phyloP scores from a whole-genome alignment of 2,888 invertebrate species.

The Nemurella pictetii region DNA sequence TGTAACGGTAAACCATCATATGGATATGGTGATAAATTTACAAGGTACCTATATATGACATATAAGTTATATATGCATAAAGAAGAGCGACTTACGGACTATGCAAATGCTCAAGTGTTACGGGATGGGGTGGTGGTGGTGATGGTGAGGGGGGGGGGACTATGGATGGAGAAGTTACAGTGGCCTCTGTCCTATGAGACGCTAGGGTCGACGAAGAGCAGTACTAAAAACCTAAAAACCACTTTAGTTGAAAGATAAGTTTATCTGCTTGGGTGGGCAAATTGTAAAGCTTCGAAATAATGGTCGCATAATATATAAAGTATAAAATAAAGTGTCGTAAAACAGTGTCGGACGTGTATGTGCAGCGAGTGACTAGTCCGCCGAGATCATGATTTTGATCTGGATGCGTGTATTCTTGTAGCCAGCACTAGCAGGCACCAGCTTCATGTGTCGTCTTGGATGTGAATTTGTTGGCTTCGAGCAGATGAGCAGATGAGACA shows the following conservation, averaged over 20 bases:
- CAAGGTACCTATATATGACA: conserved; percentile 32
- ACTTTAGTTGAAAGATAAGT: not conserved
- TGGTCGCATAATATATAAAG: not conserved
- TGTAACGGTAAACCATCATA: conserved; percentile 8
- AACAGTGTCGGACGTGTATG: not conserved
- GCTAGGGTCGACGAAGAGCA: not conserved
- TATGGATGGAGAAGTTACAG: not conserved
- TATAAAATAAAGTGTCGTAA: not conserved
- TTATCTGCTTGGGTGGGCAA: not conserved
- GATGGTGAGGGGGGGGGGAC: not conserved
- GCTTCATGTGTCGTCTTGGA: not conserved
- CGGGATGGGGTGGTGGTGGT: not conserved
- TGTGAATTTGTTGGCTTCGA: not conserved
- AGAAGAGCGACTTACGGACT: conserved; percentile 8
- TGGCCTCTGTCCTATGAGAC: not conserved
- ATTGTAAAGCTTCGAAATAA: not conserved
- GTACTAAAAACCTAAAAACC: not conserved
- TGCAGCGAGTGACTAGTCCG: not conserved
- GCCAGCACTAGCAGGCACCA: too few species aligned
- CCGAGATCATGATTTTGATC: not conserved
- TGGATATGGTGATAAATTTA: conserved; percentile 33
- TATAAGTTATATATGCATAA: conserved; percentile 27
- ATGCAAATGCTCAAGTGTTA: conserved; percentile 6
- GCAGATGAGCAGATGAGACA: too few species aligned
- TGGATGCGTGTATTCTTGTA: not conserved